Base-by-base conservation (phyloP, 2,888 invertebrate genomes). In the Cenopis cana region DNA sequence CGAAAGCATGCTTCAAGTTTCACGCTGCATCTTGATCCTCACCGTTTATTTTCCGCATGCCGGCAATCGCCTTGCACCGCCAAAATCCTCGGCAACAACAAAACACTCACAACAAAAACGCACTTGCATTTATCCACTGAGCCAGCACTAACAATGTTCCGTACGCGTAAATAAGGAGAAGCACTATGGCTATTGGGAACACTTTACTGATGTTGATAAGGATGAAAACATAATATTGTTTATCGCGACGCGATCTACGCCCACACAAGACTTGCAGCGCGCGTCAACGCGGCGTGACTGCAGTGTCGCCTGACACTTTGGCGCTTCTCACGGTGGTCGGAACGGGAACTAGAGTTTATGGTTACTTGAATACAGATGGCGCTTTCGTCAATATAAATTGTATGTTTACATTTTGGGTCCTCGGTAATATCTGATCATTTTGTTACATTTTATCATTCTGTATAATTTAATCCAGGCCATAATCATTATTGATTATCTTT, bases 211-310 rank as follows among this genome's bases (percentile, higher is more conserved):
- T 82, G 74, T 83, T 85, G 87, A 89, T 89, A 89, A 87, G 84
- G 79, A 84, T 82, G 86, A 87, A 89, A 90, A 91, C 89, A 82
- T 77, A 80, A 78, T 84, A 87, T 84, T 86, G 87, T 89, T 90
- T 87, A 90, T 88, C 90, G 86, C 86, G 82, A 78, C 82, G 87
- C 89, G 88, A 89, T 90, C 84, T 90, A 91, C 90, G 88, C 90
- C 89, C 86, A 88, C 89, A 85, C 89, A 88, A 87, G 82, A 89
- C 88, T 85, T 89, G 85, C 88, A 85, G 88, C 91, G 90, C 91
- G 90, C 89, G 89, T 88, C 90, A 91, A 91, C 92, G 92, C 91
- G 91, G 92, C 92, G 91, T 92, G 92, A 91, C 93, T 93, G 91
- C 89, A 89, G 90, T 89, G 89, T 86, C 88, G 88, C 82, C 81